These are phyloP conservation scores for Lysiphlebus fabarum DNA, from an alignment of 1,140 invertebrate species.

Conservation along the genomic window DNA sequence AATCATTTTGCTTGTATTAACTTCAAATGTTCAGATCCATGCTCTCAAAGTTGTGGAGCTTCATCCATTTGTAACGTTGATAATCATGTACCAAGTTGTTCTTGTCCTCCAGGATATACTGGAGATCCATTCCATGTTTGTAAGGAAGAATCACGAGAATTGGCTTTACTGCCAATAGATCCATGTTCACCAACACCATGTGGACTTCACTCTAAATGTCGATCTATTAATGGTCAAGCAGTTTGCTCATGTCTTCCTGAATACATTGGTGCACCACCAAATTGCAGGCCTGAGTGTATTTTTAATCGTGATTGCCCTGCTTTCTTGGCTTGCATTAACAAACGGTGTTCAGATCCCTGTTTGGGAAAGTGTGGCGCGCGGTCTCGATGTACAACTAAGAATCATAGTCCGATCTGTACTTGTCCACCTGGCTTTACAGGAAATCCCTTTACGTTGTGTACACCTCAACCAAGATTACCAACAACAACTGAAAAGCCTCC, in stretches of 20 bases:
- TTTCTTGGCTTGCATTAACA: slow-evolving; percentile 58
- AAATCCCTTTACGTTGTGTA: slow-evolving; percentile 68
- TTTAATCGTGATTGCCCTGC: slow-evolving; percentile 58
- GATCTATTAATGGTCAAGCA: slow-evolving; percentile 54
- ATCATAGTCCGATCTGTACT: slow-evolving; percentile 66
- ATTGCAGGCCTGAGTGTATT: slow-evolving; percentile 59
- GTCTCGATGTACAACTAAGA: slow-evolving; percentile 57
- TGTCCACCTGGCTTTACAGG: slow-evolving; percentile 70
- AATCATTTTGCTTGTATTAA: slow-evolving; percentile 67
- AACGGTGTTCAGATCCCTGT: slow-evolving; percentile 60
- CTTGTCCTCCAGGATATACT: slow-evolving; percentile 68
- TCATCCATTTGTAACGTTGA: slow-evolving; percentile 71
- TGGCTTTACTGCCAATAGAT: slow-evolving; percentile 39
- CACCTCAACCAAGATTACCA: slow-evolving; percentile 44
- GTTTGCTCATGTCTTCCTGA: slow-evolving; percentile 59
- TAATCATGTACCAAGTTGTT: slow-evolving; percentile 73
- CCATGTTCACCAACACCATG: slow-evolving; percentile 60
- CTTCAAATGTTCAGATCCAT: slow-evolving; percentile 75
- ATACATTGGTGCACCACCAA: slow-evolving; percentile 56
- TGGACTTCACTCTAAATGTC: slow-evolving; percentile 59
- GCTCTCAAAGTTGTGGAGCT: slow-evolving; percentile 69
- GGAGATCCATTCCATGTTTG: slow-evolving; percentile 76
- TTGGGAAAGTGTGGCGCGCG: slow-evolving; percentile 59
- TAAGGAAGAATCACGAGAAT: slow-evolving; percentile 35
- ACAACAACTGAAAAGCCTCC: slow-evolving; percentile 61